Percentiles rank a stretch among this genome's conserved stretches.
These are phyloP conservation scores for Sinosuthora webbiana DNA, from an alignment of 2,113 vertebrate genomes.

Conservation along the genomic window DNA sequence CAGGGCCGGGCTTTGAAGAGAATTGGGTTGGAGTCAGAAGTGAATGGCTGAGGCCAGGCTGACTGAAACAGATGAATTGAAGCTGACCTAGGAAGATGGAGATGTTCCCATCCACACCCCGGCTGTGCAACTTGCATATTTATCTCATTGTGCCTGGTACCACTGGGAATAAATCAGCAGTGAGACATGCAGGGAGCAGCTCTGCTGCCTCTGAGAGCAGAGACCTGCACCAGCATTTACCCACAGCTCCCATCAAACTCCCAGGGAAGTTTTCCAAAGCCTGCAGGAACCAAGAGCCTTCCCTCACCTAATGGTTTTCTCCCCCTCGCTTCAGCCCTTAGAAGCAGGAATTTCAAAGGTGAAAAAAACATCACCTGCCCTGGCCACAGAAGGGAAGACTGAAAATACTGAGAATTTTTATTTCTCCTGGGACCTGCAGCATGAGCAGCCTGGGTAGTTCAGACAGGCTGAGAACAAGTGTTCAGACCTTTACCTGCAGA, in stretches of 20 bases:
- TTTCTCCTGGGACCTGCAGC: background rate
- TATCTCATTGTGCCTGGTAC: background rate
- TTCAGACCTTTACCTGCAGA: background rate
- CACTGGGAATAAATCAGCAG: constrained; percentile 37
- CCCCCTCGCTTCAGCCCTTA: background rate
- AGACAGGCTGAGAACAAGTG: background rate
- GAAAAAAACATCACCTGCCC: background rate
- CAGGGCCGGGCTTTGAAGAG: background rate
- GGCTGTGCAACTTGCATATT: constrained; percentile 17
- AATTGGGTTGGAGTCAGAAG: constrained; percentile 22
- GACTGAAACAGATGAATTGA: constrained; percentile 24
- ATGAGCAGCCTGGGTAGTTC: background rate
- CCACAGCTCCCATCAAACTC: background rate
- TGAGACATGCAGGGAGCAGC: background rate
- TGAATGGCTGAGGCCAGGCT: background rate
- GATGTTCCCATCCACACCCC: background rate
- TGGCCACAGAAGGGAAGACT: background rate
- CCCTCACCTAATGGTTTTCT: background rate
- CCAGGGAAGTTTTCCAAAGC: background rate
- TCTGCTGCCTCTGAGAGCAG: background rate
- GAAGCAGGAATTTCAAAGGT: constrained; percentile 30
- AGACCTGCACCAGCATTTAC: background rate
- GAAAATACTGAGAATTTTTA: constrained; percentile 14
- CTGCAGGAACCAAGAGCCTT: background rate
- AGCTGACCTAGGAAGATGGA: constrained; percentile 36